Percentiles rank a stretch among this genome's conserved stretches.
These are phyloP conservation scores for Cnemophilus loriae DNA, from an alignment of 2,113 vertebrate species.

Conservation along the genomic window DNA sequence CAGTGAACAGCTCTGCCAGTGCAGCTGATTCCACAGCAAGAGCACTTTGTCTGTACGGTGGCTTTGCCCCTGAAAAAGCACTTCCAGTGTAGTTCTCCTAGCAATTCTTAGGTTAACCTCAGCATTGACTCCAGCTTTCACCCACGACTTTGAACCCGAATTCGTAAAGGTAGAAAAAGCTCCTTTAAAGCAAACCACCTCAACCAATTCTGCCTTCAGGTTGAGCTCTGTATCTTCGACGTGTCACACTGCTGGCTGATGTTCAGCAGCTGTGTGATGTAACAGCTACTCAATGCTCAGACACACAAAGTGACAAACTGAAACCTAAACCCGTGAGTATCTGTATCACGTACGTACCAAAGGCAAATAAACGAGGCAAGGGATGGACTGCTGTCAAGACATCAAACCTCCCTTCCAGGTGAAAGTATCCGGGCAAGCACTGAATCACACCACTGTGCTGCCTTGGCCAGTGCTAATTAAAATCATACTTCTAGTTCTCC, in stretches of 20 bases:
- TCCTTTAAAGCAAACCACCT: neutral
- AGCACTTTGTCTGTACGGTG: neutral
- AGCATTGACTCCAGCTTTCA: neutral
- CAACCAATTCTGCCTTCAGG: neutral
- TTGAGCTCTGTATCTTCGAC: neutral
- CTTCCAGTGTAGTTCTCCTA: neutral
- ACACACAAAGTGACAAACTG: neutral
- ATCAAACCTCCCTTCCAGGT: neutral
- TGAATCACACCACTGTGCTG: neutral
- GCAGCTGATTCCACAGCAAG: neutral
- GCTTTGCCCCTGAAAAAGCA: neutral
- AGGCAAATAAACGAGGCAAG: neutral
- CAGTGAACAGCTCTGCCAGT: conserved; percentile 12
- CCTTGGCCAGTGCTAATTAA: neutral
- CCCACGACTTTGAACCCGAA: neutral
- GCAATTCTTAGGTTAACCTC: neutral
- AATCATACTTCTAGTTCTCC: neutral
- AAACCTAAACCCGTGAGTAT: neutral
- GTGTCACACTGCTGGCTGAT: rapidly evolving
- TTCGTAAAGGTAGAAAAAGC: neutral
- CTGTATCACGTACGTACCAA: neutral
- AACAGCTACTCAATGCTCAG: neutral
- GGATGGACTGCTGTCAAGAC: neutral
- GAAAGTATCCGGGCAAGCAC: neutral
- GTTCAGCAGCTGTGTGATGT: neutral